A percentile compares a stretch with the other conserved stretches of the same genome.
Evolutionary conservation across 2,888 invertebrate genomes (phyloP).

Genomic region (Plemyria rubiginata): DNA sequence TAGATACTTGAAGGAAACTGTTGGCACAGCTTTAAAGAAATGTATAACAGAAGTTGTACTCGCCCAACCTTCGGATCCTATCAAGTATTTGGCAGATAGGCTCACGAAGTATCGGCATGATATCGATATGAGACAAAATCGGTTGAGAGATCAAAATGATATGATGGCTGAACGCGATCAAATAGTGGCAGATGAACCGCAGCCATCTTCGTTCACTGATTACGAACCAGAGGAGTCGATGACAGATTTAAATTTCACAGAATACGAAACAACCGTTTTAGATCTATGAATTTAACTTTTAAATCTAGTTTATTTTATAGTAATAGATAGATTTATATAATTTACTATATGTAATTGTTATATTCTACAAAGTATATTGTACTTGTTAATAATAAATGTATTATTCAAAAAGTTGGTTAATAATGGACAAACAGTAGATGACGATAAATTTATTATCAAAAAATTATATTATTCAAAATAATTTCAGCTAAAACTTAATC

Average conservation of each 20-base stretch:
- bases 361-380: background rate
- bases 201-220: slow-evolving; percentile 16
- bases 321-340: slow-evolving; percentile 11
- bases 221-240: slow-evolving; percentile 26
- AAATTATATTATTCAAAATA: slow-evolving; percentile 30
- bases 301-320: slow-evolving; percentile 8
- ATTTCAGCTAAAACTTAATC: slow-evolving; percentile 42
- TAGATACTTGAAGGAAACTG: slow-evolving; percentile 47
- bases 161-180: slow-evolving; percentile 38
- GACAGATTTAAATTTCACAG: slow-evolving; percentile 25
- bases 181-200: slow-evolving; percentile 11
- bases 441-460: slow-evolving; percentile 45
- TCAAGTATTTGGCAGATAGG: slow-evolving; percentile 49
- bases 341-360: slow-evolving; percentile 10
- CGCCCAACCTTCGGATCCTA: slow-evolving; percentile 55
- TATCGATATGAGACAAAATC: slow-evolving; percentile 32
- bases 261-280: slow-evolving; percentile 17
- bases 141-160: slow-evolving; percentile 33
- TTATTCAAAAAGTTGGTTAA: background rate
- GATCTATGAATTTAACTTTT: slow-evolving; percentile 11
- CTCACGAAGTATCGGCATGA: slow-evolving; percentile 47
- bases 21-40: slow-evolving; percentile 52
- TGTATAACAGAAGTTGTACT: slow-evolving; percentile 55
- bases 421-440: slow-evolving; percentile 17
- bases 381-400: background rate